A percentile compares a stretch with the other conserved stretches of the same genome.
These are phyloP conservation scores for Priocnemis perturbator DNA, from an alignment of 2,888 invertebrate species.

Conservation along the genomic window DNA sequence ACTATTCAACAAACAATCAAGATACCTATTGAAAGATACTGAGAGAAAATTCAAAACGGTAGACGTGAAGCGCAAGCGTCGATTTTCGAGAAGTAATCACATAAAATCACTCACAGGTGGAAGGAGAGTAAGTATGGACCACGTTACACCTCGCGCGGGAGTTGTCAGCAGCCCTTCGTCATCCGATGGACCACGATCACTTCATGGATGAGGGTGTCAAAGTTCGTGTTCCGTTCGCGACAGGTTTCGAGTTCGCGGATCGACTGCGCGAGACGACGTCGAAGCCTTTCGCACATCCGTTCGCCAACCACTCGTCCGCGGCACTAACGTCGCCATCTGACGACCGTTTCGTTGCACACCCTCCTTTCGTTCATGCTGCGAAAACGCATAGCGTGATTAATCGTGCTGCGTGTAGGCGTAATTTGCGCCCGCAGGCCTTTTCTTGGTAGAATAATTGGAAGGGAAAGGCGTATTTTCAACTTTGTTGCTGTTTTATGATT, in stretches of 20 bases:
- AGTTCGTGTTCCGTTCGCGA: constrained; percentile 48
- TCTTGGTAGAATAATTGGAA: too few species aligned
- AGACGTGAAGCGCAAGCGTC: neutral
- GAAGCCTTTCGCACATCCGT: constrained; percentile 7
- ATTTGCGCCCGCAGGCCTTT: too few species aligned
- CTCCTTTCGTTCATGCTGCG: too few species aligned
- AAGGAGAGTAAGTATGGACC: constrained; percentile 10
- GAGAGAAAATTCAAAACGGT: too few species aligned
- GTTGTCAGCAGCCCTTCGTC: constrained; percentile 47
- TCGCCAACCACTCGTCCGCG: neutral
- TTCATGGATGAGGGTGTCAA: constrained; percentile 55
- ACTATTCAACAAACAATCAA: too few species aligned
- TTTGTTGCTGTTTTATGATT: too few species aligned
- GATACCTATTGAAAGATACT: too few species aligned
- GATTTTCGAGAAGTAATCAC: neutral
- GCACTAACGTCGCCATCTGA: constrained; percentile 18
- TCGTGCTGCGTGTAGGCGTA: too few species aligned
- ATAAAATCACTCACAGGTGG: neutral
- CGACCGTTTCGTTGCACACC: neutral
- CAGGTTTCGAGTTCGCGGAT: constrained; percentile 54
- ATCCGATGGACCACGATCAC: constrained; percentile 39
- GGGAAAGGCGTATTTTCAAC: too few species aligned
- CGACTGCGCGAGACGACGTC: constrained; percentile 46
- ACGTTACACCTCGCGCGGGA: constrained; percentile 26
- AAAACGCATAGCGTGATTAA: too few species aligned